Evolutionary conservation across 2,113 vertebrate species (phyloP).

Genomic region (Salvelinus fontinalis): DNA sequence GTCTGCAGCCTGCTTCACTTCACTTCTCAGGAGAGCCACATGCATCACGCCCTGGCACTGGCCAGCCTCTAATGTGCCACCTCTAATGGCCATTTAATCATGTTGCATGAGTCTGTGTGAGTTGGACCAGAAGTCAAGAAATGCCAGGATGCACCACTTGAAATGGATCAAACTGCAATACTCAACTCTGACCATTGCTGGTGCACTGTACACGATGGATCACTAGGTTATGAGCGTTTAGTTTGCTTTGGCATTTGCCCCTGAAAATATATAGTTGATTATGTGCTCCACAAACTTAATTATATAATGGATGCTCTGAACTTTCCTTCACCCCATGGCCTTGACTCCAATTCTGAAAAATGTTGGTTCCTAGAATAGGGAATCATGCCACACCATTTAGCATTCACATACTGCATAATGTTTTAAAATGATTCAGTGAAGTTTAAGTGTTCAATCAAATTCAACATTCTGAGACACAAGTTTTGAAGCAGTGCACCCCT

Average conservation of each 20-base stretch:
- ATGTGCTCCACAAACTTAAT: background rate
- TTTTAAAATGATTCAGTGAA: background rate
- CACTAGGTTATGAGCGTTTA: slow-evolving; percentile 1
- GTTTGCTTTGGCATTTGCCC: background rate
- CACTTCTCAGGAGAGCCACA: slow-evolving; percentile 38
- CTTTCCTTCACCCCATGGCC: background rate
- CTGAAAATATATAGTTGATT: background rate
- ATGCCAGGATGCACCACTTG: background rate
- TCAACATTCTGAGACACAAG: background rate
- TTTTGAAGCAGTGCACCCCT: background rate
- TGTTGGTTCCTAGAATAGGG: background rate
- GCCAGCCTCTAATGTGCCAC: slow-evolving; percentile 45
- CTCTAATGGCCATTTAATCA: slow-evolving; percentile 55
- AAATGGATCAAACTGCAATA: background rate
- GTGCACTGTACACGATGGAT: background rate
- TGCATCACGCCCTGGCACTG: slow-evolving; percentile 35
- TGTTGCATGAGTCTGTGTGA: slow-evolving; percentile 14
- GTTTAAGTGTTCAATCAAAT: background rate
- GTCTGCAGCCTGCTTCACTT: slow-evolving; percentile 43
- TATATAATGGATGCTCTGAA: background rate
- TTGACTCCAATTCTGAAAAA: background rate
- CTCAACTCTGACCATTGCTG: background rate
- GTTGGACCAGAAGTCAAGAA: slow-evolving; percentile 9
- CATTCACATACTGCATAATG: background rate
- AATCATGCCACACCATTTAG: background rate